phyloP scores from a whole-genome alignment of 2,113 vertebrate genomes.

The Zosterops borbonicus region DNA sequence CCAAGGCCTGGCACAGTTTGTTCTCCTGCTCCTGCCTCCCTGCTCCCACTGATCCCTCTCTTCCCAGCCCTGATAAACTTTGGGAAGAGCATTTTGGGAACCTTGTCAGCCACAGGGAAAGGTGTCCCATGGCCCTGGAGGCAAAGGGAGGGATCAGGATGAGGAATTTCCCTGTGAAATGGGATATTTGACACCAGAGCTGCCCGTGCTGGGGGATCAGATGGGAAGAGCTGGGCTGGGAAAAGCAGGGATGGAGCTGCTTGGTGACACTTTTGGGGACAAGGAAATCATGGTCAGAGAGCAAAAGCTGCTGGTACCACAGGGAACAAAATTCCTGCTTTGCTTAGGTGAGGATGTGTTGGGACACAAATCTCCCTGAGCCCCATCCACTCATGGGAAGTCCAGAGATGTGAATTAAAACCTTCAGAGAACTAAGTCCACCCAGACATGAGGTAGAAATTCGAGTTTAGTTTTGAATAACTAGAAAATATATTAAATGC shows the following conservation, averaged over 20 bases:
- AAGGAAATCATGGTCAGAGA: rapidly evolving
- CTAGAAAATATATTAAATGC: too few species aligned
- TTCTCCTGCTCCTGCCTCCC: not conserved
- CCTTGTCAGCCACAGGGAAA: not conserved
- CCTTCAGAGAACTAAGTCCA: too few species aligned
- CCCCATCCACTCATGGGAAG: too few species aligned
- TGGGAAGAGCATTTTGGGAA: not conserved
- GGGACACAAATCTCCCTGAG: too few species aligned
- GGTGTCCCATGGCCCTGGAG: not conserved
- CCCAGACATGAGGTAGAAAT: too few species aligned
- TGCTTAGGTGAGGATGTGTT: not conserved
- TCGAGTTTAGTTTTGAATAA: too few species aligned
- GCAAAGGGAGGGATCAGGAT: not conserved
- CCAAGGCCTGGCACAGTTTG: not conserved
- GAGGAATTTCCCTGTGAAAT: not conserved
- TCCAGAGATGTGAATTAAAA: too few species aligned
- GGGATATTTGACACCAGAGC: not conserved
- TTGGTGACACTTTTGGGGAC: not conserved
- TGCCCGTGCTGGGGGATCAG: too few species aligned
- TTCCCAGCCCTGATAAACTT: not conserved
- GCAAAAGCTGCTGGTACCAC: not conserved
- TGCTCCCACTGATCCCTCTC: not conserved
- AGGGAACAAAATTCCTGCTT: not conserved
- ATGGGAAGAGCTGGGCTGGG: not conserved
- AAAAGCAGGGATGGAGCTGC: not conserved